Evolutionary conservation across 2,113 vertebrate genomes (phyloP), one percentile per base, ranked within the genome.

Genomic region (Athene noctua): DNA sequence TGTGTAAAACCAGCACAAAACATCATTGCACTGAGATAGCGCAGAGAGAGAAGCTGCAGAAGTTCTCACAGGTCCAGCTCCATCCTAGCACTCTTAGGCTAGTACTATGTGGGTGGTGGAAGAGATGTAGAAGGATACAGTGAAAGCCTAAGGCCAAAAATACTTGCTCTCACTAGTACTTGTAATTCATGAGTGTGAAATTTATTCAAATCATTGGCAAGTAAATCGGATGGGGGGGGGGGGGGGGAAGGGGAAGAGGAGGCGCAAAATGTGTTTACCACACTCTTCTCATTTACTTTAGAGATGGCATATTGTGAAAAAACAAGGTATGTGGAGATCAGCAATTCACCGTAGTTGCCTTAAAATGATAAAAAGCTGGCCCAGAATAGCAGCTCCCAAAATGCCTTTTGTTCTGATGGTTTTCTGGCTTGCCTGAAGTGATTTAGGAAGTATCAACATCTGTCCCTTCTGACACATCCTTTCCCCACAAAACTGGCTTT

Each of bases 21-120:
- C 1, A 2, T 18, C 67, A 78, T 11, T 0, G 5, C 38, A 30
- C 22, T 2, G 6, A 79, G 19, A 66, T 0, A 42, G 23, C 2
- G 0, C 0, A 2, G 40, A 68, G 25, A 59, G 10, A 55, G 26
- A 86, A 68, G 34, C 54, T 84, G 30, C 27, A 58, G 23, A 68
- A 47, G 10, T 26, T 81, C 61, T 59, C 54, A 32, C 10, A 25
- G 44, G 26, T 52, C 26, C 52, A 59, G 47, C 32, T 89, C 32
- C 14, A 29, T 27, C 61, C 42, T 34, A 36, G n/a, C 3, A 5
- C 34, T 38, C 25, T 42, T 49, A 38, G 22, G 27, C 27, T 52
- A 55, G 27, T 26, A 61, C 65, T 49, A 9, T 1, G 7, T 3
- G 22, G 21, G 22, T 0, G 1, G 1, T 1, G 32, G 34, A 70